Evolutionary conservation across 1,140 invertebrate genomes (phyloP).

Genomic region (Rhagoletis pomonella): DNA sequence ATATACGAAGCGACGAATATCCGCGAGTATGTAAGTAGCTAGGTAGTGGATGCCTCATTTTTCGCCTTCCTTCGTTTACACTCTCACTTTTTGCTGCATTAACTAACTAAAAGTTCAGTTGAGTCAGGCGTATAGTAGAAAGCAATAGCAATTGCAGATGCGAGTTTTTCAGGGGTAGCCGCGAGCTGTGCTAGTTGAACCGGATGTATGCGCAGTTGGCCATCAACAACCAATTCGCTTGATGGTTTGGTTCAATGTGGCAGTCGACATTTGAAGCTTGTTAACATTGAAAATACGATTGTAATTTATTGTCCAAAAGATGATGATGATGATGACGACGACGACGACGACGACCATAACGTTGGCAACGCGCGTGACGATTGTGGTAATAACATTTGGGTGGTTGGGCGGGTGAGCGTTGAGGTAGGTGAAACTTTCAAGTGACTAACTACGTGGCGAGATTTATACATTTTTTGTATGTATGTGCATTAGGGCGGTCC

Average conservation of each 20-base stretch:
- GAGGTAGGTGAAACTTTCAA: slow-evolving; percentile 6
- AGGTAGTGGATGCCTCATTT: background rate
- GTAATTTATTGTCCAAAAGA: slow-evolving; percentile 46
- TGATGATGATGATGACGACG: too few species aligned
- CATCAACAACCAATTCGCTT: background rate
- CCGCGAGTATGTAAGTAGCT: background rate
- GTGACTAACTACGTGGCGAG: background rate
- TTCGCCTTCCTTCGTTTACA: slow-evolving; percentile 8
- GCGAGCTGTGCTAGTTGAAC: background rate
- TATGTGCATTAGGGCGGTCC: too few species aligned
- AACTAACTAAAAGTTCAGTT: background rate
- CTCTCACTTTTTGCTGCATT: background rate
- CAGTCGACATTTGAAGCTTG: slow-evolving; percentile 31
- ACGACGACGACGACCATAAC: slow-evolving; percentile 40
- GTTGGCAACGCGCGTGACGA: slow-evolving; percentile 9
- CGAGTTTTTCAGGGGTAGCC: background rate
- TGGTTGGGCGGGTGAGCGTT: background rate
- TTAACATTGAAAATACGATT: slow-evolving; percentile 50
- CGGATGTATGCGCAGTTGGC: slow-evolving; percentile 46
- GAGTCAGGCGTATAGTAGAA: background rate
- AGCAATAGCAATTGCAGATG: background rate
- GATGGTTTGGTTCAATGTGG: background rate
- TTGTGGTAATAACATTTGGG: background rate
- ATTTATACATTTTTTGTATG: background rate
- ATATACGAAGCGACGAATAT: background rate